Percentiles rank a stretch among this genome's conserved stretches.
phyloP scores from a whole-genome alignment of 2,113 vertebrate species.

The Blennius ocellaris region DNA sequence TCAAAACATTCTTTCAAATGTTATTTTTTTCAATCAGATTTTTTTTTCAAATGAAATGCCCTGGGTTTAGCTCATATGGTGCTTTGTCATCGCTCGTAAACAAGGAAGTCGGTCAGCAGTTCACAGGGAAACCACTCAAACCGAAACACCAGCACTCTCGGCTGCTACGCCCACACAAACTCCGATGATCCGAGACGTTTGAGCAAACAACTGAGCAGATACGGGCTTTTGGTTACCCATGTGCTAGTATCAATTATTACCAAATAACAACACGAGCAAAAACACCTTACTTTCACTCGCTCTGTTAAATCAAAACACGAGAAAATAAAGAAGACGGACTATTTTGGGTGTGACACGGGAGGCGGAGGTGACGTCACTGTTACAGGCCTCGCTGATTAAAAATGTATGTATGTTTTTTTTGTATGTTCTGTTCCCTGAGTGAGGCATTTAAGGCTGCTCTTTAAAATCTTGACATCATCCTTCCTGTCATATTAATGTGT shows the following conservation, averaged over 20 bases:
- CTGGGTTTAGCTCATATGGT: no score
- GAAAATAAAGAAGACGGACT: slow-evolving; percentile 11
- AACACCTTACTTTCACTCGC: not conserved
- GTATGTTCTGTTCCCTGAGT: not conserved
- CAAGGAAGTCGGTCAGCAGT: no score
- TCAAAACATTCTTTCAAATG: no score
- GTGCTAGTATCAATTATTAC: not conserved
- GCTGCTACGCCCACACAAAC: slow-evolving; percentile 47
- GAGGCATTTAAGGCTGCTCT: not conserved
- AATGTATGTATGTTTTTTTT: not conserved
- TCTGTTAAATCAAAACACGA: not conserved
- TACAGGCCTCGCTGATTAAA: not conserved
- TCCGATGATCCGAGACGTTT: not conserved
- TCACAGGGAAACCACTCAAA: no score
- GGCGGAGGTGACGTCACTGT: slow-evolving; percentile 43
- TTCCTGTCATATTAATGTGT: no score
- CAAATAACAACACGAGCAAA: accelerated
- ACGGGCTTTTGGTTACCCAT: accelerated
- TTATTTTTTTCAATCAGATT: no score
- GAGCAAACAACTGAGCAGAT: not conserved
- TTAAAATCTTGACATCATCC: no score
- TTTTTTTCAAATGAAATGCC: no score
- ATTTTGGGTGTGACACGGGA: slow-evolving; percentile 45
- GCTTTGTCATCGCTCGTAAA: no score
- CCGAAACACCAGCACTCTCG: no score